A percentile compares a stretch with the other conserved stretches of the same genome.
These are phyloP conservation scores for Rostratula benghalensis DNA, from an alignment of 2,113 vertebrate genomes.

Conservation along the genomic window DNA sequence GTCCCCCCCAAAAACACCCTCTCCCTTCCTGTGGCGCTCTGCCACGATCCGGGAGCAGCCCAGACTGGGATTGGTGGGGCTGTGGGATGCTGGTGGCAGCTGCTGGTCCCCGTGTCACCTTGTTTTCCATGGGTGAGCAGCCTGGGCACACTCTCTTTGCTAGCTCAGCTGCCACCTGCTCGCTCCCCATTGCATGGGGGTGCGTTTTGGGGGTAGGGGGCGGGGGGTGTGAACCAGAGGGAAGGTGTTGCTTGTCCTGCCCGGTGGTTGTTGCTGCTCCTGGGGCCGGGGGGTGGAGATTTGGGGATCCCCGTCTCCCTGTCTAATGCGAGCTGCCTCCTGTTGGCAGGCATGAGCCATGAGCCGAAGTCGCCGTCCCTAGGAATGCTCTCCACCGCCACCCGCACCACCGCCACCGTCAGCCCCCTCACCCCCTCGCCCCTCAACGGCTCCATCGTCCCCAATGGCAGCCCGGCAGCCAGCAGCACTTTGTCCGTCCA, in stretches of 20 bases:
- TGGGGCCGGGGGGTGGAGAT: too few species aligned
- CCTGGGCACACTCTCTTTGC: conserved; percentile 80
- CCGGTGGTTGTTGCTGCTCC: background rate
- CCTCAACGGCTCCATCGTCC: conserved; percentile 95
- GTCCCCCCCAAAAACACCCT: background rate
- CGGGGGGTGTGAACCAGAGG: rapidly evolving
- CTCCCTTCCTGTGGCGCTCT: conserved; percentile 32
- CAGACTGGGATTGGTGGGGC: conserved; percentile 68
- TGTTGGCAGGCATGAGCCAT: conserved; percentile 97
- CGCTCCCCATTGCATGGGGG: rapidly evolving
- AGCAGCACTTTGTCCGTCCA: conserved; percentile 87
- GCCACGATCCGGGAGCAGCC: conserved; percentile 75
- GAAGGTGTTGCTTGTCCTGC: background rate
- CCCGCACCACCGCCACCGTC: conserved; percentile 97
- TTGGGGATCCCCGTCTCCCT: rapidly evolving
- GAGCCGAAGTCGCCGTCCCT: conserved; percentile 99
- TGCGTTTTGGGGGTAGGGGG: background rate
- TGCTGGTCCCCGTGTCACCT: conserved; percentile 74
- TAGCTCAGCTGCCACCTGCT: conserved; percentile 72
- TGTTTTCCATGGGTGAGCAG: conserved; percentile 71
- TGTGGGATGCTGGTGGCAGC: conserved; percentile 75
- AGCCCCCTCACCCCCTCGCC: conserved; percentile 96
- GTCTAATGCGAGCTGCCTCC: conserved; percentile 63
- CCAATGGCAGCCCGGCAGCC: conserved; percentile 91
- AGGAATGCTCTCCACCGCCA: conserved; percentile 99